Evolutionary conservation across 2,888 invertebrate genomes (phyloP).

Genomic region (Conistra vaccinii): DNA sequence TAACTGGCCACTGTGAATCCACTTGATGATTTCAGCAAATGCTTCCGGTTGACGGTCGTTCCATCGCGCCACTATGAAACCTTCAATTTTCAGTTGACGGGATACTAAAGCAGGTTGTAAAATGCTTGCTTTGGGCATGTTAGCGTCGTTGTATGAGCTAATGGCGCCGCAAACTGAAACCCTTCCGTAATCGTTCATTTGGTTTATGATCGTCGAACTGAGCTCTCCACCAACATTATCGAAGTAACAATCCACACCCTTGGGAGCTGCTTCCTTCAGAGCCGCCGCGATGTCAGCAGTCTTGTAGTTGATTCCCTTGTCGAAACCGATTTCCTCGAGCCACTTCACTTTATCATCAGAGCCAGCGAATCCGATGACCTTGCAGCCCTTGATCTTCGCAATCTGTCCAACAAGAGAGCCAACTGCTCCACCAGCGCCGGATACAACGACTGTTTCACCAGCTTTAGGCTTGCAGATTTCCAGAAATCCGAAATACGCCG

Average conservation of each 20-base stretch:
- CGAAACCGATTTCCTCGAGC: conserved; percentile 92
- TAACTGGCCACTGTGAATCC: conserved; percentile 93
- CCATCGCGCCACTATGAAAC: conserved; percentile 90
- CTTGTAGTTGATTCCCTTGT: conserved; percentile 94
- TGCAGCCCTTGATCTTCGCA: conserved; percentile 92
- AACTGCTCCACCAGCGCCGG: conserved; percentile 94
- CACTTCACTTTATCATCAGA: conserved; percentile 73
- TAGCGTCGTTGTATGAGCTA: conserved; percentile 78
- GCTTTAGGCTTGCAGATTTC: conserved; percentile 93
- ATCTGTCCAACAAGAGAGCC: conserved; percentile 94
- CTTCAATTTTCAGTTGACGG: conserved; percentile 92
- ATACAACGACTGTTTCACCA: conserved; percentile 93
- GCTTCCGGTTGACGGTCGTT: conserved; percentile 90
- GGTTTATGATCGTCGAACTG: conserved; percentile 89
- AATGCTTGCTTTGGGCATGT: conserved; percentile 78
- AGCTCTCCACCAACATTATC: conserved; percentile 94
- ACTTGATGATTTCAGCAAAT: conserved; percentile 89
- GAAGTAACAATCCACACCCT: conserved; percentile 94
- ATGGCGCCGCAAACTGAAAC: conserved; percentile 88
- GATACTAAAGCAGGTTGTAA: conserved; percentile 90
- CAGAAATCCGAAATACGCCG: conserved; percentile 93
- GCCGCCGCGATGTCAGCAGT: conserved; percentile 85
- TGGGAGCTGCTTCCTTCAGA: conserved; percentile 87
- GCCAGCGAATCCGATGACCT: conserved; percentile 93
- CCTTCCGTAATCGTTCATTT: conserved; percentile 91